phyloP scores from a whole-genome alignment of 2,113 vertebrate genomes.

The Motacilla alba region DNA sequence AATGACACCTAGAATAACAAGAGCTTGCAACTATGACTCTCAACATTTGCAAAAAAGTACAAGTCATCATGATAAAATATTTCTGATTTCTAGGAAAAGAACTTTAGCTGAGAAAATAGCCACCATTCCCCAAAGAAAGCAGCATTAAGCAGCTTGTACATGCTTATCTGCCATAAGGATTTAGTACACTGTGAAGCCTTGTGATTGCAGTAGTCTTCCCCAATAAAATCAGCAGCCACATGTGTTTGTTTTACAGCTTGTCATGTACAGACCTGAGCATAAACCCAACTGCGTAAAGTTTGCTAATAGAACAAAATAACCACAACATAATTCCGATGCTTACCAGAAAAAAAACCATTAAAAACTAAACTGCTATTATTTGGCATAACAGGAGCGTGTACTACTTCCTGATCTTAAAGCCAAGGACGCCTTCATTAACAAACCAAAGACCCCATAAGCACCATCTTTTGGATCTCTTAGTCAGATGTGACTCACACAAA shows the following conservation, averaged over 20 bases:
- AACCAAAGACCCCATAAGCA: not conserved
- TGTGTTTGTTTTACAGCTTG: not conserved
- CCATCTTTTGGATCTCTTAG: not conserved
- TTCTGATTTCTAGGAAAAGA: not conserved
- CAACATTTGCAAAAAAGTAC: not conserved
- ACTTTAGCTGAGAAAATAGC: not conserved
- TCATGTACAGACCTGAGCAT: not conserved
- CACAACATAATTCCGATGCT: not conserved
- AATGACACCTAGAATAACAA: not conserved
- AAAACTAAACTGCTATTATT: not conserved
- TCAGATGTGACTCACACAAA: not conserved
- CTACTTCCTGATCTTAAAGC: not conserved
- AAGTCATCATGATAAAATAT: not conserved
- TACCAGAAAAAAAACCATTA: not conserved
- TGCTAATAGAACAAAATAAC: not conserved
- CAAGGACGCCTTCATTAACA: not conserved
- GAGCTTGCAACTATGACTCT: not conserved
- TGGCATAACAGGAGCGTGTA: not conserved
- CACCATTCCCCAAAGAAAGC: not conserved
- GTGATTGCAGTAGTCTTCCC: not conserved
- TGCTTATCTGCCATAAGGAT: not conserved
- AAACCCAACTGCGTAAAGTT: not conserved
- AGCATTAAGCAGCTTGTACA: not conserved
- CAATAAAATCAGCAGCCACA: not conserved
- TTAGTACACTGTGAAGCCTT: not conserved